Percentiles rank a stretch among this genome's conserved stretches.
Conservation (phyloP, 2,113 vertebrate species). For the Suncus etruscus region DNA sequence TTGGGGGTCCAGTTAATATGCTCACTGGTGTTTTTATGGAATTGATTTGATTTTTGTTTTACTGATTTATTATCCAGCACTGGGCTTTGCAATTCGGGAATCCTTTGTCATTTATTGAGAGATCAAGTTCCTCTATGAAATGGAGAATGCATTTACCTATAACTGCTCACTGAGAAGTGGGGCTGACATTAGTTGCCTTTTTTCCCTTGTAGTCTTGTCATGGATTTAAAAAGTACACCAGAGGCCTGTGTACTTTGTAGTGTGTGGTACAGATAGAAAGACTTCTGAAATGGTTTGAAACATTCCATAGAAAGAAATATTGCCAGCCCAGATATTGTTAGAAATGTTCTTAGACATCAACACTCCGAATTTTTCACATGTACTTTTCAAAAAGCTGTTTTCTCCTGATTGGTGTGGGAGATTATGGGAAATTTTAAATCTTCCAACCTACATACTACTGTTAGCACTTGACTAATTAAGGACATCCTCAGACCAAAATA, state of each 20-base stretch:
- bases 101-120: not conserved
- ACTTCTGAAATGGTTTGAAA: slow-evolving; percentile 24
- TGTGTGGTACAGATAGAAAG: slow-evolving; percentile 4
- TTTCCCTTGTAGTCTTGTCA: not conserved
- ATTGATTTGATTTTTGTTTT: not conserved
- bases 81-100: not conserved
- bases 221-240: not conserved
- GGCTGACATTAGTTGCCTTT: not conserved
- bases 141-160: not conserved
- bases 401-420: slow-evolving; percentile 60
- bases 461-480: slow-evolving; percentile 75
- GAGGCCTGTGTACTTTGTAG: not conserved
- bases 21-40: not conserved
- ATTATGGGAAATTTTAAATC: slow-evolving; percentile 68
- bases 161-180: not conserved
- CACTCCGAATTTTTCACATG: slow-evolving; percentile 42
- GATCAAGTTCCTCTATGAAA: not conserved
- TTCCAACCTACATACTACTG: slow-evolving; percentile 70
- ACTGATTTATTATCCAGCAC: not conserved
- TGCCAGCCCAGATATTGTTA: slow-evolving; percentile 40
- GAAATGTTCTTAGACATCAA: slow-evolving; percentile 56
- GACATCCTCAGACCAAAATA: slow-evolving; percentile 79
- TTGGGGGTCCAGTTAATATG: not conserved
- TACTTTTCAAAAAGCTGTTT: slow-evolving; percentile 59
- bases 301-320: slow-evolving; percentile 38